Percentiles rank a stretch among this genome's conserved stretches.
Conservation (phyloP, 2,113 vertebrate genomes). For the Raphicerus campestris region DNA sequence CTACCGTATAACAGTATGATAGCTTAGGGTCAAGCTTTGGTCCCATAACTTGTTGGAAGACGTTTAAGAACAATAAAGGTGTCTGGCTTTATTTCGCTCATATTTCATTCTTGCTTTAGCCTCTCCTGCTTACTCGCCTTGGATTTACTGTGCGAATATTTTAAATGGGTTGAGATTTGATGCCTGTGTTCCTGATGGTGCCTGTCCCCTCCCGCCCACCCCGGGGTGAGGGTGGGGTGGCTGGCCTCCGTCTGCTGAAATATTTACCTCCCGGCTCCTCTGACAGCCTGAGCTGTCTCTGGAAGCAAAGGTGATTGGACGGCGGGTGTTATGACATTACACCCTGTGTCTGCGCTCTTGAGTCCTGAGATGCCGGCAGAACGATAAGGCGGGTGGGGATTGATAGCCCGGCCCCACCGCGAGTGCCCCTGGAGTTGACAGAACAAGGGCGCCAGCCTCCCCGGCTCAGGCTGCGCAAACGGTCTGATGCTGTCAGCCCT, state of each 20-base stretch:
- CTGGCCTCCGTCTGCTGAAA: slow-evolving; percentile 62
- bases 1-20: slow-evolving; percentile 60
- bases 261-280: slow-evolving; percentile 75
- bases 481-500: background rate
- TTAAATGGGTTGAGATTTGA: slow-evolving; percentile 63
- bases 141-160: slow-evolving; percentile 76
- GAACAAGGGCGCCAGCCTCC: slow-evolving; percentile 32
- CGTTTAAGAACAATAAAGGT: slow-evolving; percentile 78
- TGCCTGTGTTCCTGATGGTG: background rate
- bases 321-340: slow-evolving; percentile 76
- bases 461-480: background rate
- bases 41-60: slow-evolving; percentile 79
- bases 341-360: slow-evolving; percentile 77
- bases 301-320: slow-evolving; percentile 75
- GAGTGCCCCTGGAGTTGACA: background rate
- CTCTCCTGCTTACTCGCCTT: slow-evolving; percentile 42
- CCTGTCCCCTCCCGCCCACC: background rate
- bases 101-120: slow-evolving; percentile 73
- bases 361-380: slow-evolving; percentile 62
- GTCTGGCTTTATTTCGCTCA: slow-evolving; percentile 77
- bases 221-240: background rate
- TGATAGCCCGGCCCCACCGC: slow-evolving; percentile 56
- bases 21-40: slow-evolving; percentile 78
- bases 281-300: slow-evolving; percentile 74
- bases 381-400: slow-evolving; percentile 63